Conservation (phyloP, 2,797 vertebrate species). For the Chromis chromis region DNA sequence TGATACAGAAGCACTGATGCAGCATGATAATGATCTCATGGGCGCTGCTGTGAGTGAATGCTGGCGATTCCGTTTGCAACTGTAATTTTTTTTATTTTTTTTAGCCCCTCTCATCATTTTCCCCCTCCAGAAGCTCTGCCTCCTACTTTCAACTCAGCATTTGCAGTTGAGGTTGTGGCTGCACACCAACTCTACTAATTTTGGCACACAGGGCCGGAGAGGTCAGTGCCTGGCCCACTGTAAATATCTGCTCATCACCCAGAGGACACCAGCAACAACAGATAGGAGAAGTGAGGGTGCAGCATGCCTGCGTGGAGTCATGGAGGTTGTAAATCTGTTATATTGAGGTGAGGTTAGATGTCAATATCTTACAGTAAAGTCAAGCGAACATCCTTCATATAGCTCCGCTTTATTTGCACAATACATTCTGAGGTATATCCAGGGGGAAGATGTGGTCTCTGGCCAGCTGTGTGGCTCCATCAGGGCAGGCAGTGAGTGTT, state of each 20-base stretch:
- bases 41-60: conserved; percentile 53
- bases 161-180: conserved; percentile 45
- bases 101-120: conserved; percentile 56
- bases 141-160: conserved; percentile 47
- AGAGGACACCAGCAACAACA: conserved; percentile 44
- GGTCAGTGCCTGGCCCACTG: conserved; percentile 57
- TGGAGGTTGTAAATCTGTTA: conserved; percentile 63
- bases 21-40: conserved; percentile 65
- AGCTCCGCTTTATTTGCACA: conserved; percentile 65
- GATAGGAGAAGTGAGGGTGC: conserved; percentile 44
- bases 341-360: conserved; percentile 67
- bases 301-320: conserved; percentile 19
- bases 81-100: conserved; percentile 38
- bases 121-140: conserved; percentile 43
- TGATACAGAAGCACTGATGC: conserved; percentile 63
- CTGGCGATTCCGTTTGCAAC: conserved; percentile 53
- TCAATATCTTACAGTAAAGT: conserved; percentile 65
- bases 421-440: conserved; percentile 56
- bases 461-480: conserved; percentile 67
- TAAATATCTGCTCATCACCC: conserved; percentile 48
- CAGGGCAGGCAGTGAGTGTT: conserved; percentile 55
- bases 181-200: conserved; percentile 34
- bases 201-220: conserved; percentile 29
- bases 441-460: conserved; percentile 55
- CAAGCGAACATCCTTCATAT: conserved; percentile 58